Evolutionary conservation across 1,140 invertebrate genomes (phyloP).

Genomic region (Drosophila jambulina): DNA sequence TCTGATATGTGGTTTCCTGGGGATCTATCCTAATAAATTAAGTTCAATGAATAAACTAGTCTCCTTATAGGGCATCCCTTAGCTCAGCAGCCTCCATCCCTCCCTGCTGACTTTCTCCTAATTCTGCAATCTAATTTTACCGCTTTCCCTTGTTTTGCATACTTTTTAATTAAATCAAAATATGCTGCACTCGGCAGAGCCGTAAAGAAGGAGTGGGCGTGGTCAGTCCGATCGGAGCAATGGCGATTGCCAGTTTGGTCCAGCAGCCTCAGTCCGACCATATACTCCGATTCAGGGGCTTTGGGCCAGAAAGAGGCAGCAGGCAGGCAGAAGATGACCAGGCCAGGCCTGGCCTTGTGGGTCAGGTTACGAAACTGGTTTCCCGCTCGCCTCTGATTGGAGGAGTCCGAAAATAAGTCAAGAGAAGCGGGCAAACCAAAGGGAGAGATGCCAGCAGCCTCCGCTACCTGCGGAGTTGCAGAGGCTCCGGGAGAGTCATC

Average conservation of each 20-base stretch:
- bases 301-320: slow-evolving; percentile 46
- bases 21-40: too few relatives aligned
- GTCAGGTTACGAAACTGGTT: slow-evolving; percentile 72
- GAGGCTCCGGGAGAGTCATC: slow-evolving; percentile 46
- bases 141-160: slow-evolving; percentile 27
- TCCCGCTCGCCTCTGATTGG: slow-evolving; percentile 66
- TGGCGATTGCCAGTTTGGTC: slow-evolving; percentile 51
- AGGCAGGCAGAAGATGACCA: slow-evolving; percentile 32
- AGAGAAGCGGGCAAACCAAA: not conserved
- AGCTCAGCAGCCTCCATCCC: rapidly evolving
- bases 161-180: slow-evolving; percentile 68
- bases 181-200: slow-evolving; percentile 19
- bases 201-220: slow-evolving; percentile 34
- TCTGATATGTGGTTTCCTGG: too few relatives aligned
- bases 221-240: slow-evolving; percentile 50
- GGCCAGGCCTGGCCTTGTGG: slow-evolving; percentile 41
- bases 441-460: slow-evolving; percentile 6
- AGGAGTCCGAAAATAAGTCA: slow-evolving; percentile 29
- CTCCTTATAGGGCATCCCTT: not conserved
- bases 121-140: slow-evolving; percentile 17
- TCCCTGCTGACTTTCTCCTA: not conserved
- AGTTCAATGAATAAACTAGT: too few relatives aligned
- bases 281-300: not conserved
- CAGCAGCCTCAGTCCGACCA: not conserved
- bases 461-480: slow-evolving; percentile 53